phyloP scores from a whole-genome alignment of 2,888 invertebrate species.

The Abrostola tripartita region DNA sequence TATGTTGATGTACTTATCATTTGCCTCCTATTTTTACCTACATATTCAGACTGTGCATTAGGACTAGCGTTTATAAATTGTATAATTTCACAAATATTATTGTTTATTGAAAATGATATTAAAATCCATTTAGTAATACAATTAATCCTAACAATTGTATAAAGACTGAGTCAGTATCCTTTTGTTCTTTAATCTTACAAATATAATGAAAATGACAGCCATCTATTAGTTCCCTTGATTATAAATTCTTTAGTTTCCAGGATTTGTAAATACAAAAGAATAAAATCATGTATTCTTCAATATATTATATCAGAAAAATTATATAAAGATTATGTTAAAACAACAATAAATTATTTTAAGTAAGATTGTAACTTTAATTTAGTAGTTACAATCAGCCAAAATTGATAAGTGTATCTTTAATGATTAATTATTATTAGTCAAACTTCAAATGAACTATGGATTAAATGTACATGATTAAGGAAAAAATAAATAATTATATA shows the following conservation, averaged over 20 bases:
- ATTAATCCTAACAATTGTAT: conserved; percentile 57
- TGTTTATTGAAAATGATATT: conserved; percentile 21
- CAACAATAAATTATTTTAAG: conserved; percentile 15
- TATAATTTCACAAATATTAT: conserved; percentile 35
- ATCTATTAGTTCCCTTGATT: conserved; percentile 40
- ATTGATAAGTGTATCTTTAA: conserved; percentile 54
- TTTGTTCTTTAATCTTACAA: conserved; percentile 37
- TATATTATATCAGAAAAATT: conserved; percentile 16
- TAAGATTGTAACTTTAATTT: conserved; percentile 51
- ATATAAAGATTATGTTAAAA: conserved; percentile 27
- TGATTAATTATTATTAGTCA: conserved; percentile 59
- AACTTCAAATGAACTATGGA: conserved; percentile 64
- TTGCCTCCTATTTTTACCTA: conserved; percentile 56
- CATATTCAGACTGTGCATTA: conserved; percentile 50
- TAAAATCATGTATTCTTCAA: conserved; percentile 3
- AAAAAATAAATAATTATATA: conserved; percentile 64
- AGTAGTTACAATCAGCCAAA: conserved; percentile 61
- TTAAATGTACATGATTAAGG: conserved; percentile 69
- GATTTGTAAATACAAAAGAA: conserved; percentile 9
- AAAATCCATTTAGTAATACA: conserved; percentile 39
- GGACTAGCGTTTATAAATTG: conserved; percentile 45
- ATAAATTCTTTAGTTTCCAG: conserved; percentile 34
- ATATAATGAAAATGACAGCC: conserved; percentile 37
- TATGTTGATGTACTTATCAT: conserved; percentile 53
- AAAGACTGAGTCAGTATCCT: conserved; percentile 56